Evolutionary conservation across 2,888 invertebrate species (phyloP), one percentile per base, ranked within the genome.

Genomic region (Amiota mariae): DNA sequence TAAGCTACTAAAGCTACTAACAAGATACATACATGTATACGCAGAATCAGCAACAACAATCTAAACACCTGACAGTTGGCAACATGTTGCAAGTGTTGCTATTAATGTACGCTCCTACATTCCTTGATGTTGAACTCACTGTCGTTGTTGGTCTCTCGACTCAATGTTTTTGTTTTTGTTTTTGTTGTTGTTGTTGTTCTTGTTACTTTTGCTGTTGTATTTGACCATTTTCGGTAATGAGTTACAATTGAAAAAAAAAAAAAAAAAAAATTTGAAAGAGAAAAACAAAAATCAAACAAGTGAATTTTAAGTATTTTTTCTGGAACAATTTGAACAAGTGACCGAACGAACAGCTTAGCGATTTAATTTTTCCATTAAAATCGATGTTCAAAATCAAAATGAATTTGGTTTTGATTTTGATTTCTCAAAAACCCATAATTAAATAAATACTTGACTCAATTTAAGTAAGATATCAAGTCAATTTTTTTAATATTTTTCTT

Each of bases 41-140:
- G 18, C 47, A 57, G 49, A 73, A 73, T 73, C 73, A 71, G 67
- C 71, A 73, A 73, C 71, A 71, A 64, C 71, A 56, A 83, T 77
- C 80, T 81, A 78, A 86, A 80, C 86, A 86, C 84, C 81, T 86
- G 84, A 84, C 84, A 85, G 83, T 81, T 76, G 75, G 77, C 77
- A 75, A 75, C 78, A 72, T 76, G 79, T 77, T 79, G 79, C 76
- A 73, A 75, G 76, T 80, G 78, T 79, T 79, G 75, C 66, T 74
- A 67, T 71, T 71, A 73, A 68, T 68, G 67, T 54, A 68, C 24
- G 67, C 67, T 68, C 54, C 67, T 68, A 68, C 67, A 68, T 51
- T 68, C 54, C 24, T 54, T 36, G 36, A 36, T 36, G 36, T 36
- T 36, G 36, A 36, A 51, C 66, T 66, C 20, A 54, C 9, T 68